These are phyloP conservation scores for Lordiphosa andalusiaca DNA, from an alignment of 2,888 invertebrate species.

Conservation along the genomic window DNA sequence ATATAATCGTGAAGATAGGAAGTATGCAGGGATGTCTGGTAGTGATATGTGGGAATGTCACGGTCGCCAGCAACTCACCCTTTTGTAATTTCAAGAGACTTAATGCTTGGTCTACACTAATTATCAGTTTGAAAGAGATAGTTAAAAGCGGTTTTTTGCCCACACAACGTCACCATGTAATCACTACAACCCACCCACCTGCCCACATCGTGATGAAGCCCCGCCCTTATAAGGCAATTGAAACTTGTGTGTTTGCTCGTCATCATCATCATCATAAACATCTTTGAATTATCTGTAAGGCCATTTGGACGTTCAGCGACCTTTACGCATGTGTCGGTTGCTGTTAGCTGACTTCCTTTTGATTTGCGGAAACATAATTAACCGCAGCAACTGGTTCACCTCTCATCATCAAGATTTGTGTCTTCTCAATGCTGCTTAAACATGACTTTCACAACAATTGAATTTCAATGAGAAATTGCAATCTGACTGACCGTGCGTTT, in stretches of 20 bases:
- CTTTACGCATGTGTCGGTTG: constrained; percentile 43
- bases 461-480: constrained; percentile 51
- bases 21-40: too few relatives aligned
- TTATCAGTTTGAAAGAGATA: too few relatives aligned
- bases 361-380: constrained; percentile 30
- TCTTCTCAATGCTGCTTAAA: too few relatives aligned
- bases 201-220: too few relatives aligned
- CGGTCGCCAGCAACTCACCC: too few relatives aligned
- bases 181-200: too few relatives aligned
- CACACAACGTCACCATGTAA: too few relatives aligned
- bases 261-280: constrained; percentile 14
- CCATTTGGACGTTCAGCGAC: constrained; percentile 64
- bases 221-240: background rate
- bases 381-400: constrained; percentile 33
- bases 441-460: constrained; percentile 56
- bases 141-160: too few relatives aligned
- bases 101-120: too few relatives aligned
- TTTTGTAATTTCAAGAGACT: too few relatives aligned
- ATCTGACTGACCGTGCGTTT: constrained; percentile 2
- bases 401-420: constrained; percentile 9
- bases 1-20: too few relatives aligned
- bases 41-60: too few relatives aligned
- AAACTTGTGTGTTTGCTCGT: background rate
- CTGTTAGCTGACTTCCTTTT: constrained; percentile 37
- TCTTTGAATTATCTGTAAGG: constrained; percentile 40